Conservation (phyloP, 2,888 invertebrate species). For the Nomada goodeniana region DNA sequence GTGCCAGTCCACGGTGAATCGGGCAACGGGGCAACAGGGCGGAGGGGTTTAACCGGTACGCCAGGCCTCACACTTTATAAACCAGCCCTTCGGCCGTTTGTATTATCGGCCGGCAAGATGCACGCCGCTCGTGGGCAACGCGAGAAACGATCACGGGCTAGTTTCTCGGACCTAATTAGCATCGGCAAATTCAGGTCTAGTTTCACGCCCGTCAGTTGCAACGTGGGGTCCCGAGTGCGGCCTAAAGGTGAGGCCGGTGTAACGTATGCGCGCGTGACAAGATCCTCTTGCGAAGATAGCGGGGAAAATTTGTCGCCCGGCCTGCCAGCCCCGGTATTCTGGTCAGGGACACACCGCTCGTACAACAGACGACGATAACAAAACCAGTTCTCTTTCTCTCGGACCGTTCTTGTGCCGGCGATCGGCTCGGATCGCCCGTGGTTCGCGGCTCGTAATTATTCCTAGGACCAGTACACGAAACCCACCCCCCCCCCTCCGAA, state of each 20-base stretch:
- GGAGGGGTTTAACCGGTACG: neutral
- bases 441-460: constrained; percentile 48
- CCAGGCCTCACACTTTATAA: neutral
- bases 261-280: constrained; percentile 72
- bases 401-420: constrained; percentile 32
- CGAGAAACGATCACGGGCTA: constrained; percentile 42
- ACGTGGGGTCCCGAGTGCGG: constrained; percentile 60
- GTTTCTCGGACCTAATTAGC: constrained; percentile 61
- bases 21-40: neutral
- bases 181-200: constrained; percentile 62
- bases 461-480: constrained; percentile 7
- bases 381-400: constrained; percentile 72
- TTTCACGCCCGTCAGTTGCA: constrained; percentile 37
- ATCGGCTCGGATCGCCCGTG: constrained; percentile 43
- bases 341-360: constrained; percentile 73
- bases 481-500: constrained; percentile 12
- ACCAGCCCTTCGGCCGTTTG: neutral
- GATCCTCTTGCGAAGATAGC: constrained; percentile 74
- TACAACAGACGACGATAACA: constrained; percentile 70
- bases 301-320: constrained; percentile 75
- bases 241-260: constrained; percentile 58
- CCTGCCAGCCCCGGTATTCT: constrained; percentile 69
- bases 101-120: constrained; percentile 41
- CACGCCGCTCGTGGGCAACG: constrained; percentile 41
- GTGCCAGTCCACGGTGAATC: neutral